Conservation (phyloP, 2,888 invertebrate genomes). For the Leucophenga montana region DNA sequence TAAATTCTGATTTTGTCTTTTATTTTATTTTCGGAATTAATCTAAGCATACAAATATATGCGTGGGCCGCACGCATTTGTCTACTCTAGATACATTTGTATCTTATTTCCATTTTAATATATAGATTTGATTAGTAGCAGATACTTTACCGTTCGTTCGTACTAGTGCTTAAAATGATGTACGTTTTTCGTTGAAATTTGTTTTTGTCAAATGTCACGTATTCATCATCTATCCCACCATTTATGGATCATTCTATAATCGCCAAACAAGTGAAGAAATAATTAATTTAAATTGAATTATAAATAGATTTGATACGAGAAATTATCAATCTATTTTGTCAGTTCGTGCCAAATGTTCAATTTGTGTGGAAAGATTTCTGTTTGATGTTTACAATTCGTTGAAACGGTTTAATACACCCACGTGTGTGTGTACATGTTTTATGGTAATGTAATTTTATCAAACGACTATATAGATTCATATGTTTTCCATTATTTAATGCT, state of each 20-base stretch:
- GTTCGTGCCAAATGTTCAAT: conserved; percentile 6
- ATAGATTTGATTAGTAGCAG: too few species aligned
- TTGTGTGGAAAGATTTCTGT: background rate
- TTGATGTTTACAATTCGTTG: too few species aligned
- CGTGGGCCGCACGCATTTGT: background rate
- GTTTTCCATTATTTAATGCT: too few species aligned
- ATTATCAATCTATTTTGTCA: background rate
- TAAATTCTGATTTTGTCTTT: too few species aligned
- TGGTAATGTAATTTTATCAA: too few species aligned
- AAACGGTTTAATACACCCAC: too few species aligned
- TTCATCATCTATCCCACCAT: background rate
- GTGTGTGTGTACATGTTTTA: too few species aligned
- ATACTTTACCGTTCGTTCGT: background rate
- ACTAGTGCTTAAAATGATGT: background rate
- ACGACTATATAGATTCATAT: too few species aligned
- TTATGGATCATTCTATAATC: background rate
- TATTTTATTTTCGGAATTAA: too few species aligned
- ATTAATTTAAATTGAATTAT: conserved; percentile 11
- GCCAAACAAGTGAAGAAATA: background rate
- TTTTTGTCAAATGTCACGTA: conserved; percentile 19
- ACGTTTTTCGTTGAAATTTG: conserved; percentile 2
- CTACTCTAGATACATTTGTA: background rate
- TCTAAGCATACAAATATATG: background rate
- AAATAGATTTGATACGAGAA: background rate
- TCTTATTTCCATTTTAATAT: too few species aligned